Base-by-base conservation (phyloP, 2,888 invertebrate genomes). In the Chalcosyrphus nemorum region DNA sequence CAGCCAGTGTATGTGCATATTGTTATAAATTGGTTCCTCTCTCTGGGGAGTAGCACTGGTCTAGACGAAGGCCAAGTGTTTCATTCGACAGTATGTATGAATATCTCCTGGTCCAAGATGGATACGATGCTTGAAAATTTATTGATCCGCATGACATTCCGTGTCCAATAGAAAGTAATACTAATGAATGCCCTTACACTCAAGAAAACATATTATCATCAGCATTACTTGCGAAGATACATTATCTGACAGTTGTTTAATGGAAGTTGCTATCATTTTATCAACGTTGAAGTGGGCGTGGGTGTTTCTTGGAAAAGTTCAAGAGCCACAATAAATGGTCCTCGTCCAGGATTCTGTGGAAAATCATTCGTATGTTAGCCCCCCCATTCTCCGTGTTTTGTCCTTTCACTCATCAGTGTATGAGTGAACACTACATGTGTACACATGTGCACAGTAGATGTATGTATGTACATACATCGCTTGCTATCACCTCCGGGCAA, bases 401-500 rank as follows among this genome's bases (percentile, higher is more conserved):
- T 57, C 57, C 17, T 27, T n/a, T 7, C 19, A 17, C 56, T 9
- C 52, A n/a, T n/a, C n/a, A n/a, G n/a, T n/a, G n/a, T n/a, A n/a
- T n/a, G n/a, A n/a, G n/a, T n/a, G n/a, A n/a, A n/a, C n/a, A n/a
- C n/a, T n/a, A n/a, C n/a, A n/a, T n/a, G n/a, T n/a, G n/a, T 4
- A 32, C 11, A 32, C 9, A 15, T 54, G 35, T 47, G 5, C n/a
- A 52, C 21, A n/a, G n/a, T n/a, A n/a, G n/a, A n/a, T n/a, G 2
- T 9, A 38, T 50, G n/a, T 5, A 50, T 27, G 2, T 21, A 29
- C 24, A 15, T 54, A 57, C 61, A 38, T 41, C 61, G 41, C n/a
- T n/a, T 68, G 57, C 52, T 74, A 74, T 84, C 74, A 70, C 84
- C 84, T 80, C 52, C 70, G 80, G 80, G 84, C 80, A 84, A 84